These are phyloP conservation scores for Sminthurinus signatus DNA, from an alignment of 1,140 invertebrate genomes.

Conservation along the genomic window DNA sequence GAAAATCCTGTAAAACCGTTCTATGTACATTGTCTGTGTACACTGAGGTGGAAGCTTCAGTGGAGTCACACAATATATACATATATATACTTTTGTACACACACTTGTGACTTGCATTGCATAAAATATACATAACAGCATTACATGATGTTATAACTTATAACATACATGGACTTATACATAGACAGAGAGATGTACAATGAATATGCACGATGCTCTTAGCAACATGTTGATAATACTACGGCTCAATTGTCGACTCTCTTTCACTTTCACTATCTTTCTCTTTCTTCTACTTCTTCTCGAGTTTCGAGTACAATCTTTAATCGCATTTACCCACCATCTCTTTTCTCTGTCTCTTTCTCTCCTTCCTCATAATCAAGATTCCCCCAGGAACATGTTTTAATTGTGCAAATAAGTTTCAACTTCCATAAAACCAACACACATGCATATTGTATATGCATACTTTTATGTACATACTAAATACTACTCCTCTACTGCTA, in stretches of 20 bases:
- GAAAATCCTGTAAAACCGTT: too few species aligned
- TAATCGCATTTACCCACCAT: constrained; percentile 19
- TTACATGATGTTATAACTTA: too few species aligned
- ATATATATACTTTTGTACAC: too few species aligned
- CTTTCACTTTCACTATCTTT: too few species aligned
- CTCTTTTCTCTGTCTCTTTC: constrained; percentile 4
- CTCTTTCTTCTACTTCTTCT: background rate
- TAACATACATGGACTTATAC: too few species aligned
- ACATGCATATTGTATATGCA: constrained; percentile 1
- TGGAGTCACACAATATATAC: too few species aligned
- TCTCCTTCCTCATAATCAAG: constrained; percentile 15
- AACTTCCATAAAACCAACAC: constrained; percentile 9
- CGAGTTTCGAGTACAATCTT: constrained; percentile 14
- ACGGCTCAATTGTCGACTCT: background rate
- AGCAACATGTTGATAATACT: background rate
- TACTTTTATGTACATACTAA: background rate
- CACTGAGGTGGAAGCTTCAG: too few species aligned
- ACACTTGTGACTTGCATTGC: too few species aligned
- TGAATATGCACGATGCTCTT: too few species aligned
- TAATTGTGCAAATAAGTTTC: constrained; percentile 23
- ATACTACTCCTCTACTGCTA: too few species aligned
- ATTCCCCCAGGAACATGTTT: constrained; percentile 22
- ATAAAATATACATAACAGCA: too few species aligned
- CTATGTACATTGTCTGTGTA: too few species aligned
- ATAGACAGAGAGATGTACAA: background rate